Evolutionary conservation across 2,113 vertebrate genomes (phyloP).

Genomic region (Tangachromis dhanisi): DNA sequence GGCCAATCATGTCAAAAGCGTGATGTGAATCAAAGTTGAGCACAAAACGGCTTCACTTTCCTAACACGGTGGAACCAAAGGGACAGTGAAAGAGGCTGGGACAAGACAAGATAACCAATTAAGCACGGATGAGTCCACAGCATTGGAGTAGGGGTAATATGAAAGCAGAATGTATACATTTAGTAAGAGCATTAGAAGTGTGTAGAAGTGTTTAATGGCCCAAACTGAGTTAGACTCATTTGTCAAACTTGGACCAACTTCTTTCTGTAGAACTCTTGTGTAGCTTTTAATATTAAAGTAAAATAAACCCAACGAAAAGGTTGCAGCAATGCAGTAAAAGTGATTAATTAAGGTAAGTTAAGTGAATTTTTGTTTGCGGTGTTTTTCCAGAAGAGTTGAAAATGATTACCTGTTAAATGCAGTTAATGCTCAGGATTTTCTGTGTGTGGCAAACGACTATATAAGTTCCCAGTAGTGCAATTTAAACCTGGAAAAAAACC

Average conservation of each 20-base stretch:
- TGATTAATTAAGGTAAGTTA: neutral
- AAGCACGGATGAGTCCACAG: neutral
- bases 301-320: neutral
- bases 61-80: constrained; percentile 25
- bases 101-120: constrained; percentile 31
- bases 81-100: constrained; percentile 17
- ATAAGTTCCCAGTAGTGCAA: neutral
- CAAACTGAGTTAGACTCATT: neutral
- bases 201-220: neutral
- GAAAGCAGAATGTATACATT: neutral
- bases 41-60: neutral
- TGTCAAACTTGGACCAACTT: neutral
- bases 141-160: neutral
- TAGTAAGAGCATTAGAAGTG: neutral
- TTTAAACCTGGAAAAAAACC: neutral
- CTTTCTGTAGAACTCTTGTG: neutral
- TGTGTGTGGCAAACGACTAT: neutral
- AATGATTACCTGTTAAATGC: neutral
- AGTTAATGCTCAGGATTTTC: neutral
- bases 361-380: neutral
- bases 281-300: neutral
- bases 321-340: neutral
- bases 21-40: constrained; percentile 22
- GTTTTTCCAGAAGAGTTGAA: neutral
- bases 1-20: constrained; percentile 23